phyloP scores from a whole-genome alignment of 2,888 invertebrate species.

The Lobophora halterata region DNA sequence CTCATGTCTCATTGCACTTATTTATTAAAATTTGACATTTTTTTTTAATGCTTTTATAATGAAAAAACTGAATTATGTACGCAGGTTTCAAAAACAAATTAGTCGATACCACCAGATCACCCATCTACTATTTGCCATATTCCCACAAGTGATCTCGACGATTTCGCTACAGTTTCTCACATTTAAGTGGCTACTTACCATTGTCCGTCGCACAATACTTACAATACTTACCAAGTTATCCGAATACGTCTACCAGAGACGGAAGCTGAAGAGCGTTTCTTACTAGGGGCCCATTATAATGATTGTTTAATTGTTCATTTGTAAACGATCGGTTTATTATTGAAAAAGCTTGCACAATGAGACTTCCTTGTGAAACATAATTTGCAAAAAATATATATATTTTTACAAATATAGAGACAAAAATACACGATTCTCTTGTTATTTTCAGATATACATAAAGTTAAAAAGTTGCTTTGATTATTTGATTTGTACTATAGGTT shows the following conservation, averaged over 20 bases:
- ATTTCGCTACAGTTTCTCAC: conserved; percentile 70
- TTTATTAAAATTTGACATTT: too few species aligned
- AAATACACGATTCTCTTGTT: too few species aligned
- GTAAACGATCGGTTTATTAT: conserved; percentile 54
- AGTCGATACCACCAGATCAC: conserved; percentile 18
- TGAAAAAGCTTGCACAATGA: neutral
- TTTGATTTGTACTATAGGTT: too few species aligned
- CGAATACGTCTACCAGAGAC: conserved; percentile 49
- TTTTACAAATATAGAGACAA: too few species aligned
- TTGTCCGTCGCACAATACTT: conserved; percentile 63
- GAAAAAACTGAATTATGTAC: neutral
- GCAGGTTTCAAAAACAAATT: neutral
- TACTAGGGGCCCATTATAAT: conserved; percentile 34
- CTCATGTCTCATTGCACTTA: too few species aligned
- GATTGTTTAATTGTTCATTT: conserved; percentile 52
- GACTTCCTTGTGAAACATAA: too few species aligned
- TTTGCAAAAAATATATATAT: too few species aligned
- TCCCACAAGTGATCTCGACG: conserved; percentile 56
- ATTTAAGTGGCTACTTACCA: conserved; percentile 56
- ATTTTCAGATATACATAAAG: too few species aligned
- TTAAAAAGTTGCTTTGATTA: too few species aligned
- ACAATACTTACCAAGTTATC: conserved; percentile 57
- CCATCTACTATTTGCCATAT: conserved; percentile 47
- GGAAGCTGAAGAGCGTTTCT: conserved; percentile 41
- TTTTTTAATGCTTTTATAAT: conserved; percentile 13